Evolutionary conservation across 2,888 invertebrate genomes (phyloP), one percentile per base, ranked within the genome.

Genomic region (Apodemia zela): DNA sequence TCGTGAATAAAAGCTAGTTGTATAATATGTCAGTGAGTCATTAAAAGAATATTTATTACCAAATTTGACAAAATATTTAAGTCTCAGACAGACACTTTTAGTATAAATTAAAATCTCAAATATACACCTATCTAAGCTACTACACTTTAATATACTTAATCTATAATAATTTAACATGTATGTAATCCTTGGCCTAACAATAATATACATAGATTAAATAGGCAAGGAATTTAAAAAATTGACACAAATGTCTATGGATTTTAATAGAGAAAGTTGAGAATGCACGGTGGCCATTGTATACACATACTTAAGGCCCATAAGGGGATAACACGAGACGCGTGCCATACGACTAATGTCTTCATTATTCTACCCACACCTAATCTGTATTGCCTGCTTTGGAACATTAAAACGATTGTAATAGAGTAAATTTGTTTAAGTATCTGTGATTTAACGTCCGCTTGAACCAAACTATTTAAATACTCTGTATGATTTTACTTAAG

Each of bases 301-400:
- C 54, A 54, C 54, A 54, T 54, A 54, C 15, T 21, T 51, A 54
- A 25, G 25, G 54, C 33, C 49, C 21, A 17, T 17, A 51, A n/a
- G 51, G 33, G 33, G 18, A 72, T 70, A 73, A 74, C 71, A 69
- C 54, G 62, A 71, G 62, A 69, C 70, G 74, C 67, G 63, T 62
- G 69, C 71, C 25, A 69, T 67, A 76, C 79, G 81, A 83, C 82
- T 82, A 84, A 85, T 82, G 81, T 84, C 84, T 86, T 86, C 76
- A 85, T 86, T 85, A 85, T 85, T 79, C 86, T 73, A 68, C 85
- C 86, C 81, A 86, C 86, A 81, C 80, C 70, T 67, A 67, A 68
- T 66, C 68, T 67, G 61, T 63, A 59, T 47, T 64, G 65, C 64
- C 61, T 65, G 66, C 63, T 65, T 68, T 64, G 57, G 67, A 68